Percentiles rank a stretch among this genome's conserved stretches.
phyloP scores from a whole-genome alignment of 2,113 vertebrate genomes.

The Coracopsis vasa region DNA sequence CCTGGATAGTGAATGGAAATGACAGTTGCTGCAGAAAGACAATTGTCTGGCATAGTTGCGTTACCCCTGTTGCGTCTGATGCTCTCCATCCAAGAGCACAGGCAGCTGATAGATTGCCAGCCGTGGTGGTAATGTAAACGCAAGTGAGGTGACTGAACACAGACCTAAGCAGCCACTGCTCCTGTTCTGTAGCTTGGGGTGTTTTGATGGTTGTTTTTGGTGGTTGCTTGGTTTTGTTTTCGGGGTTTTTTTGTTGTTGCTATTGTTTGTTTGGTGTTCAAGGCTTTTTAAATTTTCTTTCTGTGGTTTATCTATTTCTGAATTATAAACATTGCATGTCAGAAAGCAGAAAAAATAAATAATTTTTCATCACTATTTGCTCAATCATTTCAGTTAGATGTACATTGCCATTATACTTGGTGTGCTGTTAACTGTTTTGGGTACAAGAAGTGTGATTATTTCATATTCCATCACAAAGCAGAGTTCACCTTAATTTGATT shows the following conservation, averaged over 20 bases:
- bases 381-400: background rate
- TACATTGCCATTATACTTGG: background rate
- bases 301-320: background rate
- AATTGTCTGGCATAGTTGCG: background rate
- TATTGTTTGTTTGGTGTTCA: background rate
- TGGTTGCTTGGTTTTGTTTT: background rate
- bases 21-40: rapidly evolving
- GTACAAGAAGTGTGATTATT: background rate
- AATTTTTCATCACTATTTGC: background rate
- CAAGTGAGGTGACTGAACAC: background rate
- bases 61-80: background rate
- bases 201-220: background rate
- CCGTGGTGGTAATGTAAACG: background rate
- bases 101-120: background rate
- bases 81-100: background rate
- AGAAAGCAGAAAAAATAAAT: background rate
- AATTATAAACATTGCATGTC: background rate
- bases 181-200: background rate
- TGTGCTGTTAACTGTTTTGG: background rate
- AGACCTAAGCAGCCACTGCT: background rate
- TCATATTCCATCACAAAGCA: background rate
- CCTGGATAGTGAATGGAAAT: too few relatives aligned
- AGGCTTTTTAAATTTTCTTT: too few relatives aligned
- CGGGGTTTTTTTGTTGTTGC: background rate
- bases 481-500: background rate